Percentiles rank a stretch among this genome's conserved stretches.
These are phyloP conservation scores for Scleropages formosus DNA, from an alignment of 2,797 vertebrate species.

Conservation along the genomic window DNA sequence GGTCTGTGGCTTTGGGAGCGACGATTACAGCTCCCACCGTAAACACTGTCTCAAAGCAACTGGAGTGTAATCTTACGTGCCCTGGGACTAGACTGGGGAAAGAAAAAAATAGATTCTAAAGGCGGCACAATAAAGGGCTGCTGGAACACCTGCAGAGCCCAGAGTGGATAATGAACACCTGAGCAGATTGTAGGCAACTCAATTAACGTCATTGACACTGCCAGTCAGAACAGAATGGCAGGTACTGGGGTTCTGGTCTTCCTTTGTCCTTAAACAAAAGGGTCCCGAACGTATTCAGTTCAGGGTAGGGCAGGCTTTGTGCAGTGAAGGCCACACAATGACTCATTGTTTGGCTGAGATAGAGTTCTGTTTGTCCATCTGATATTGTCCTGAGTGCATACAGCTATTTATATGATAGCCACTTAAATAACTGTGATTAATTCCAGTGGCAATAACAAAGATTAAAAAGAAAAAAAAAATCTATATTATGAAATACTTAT, in stretches of 20 bases:
- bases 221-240: slow-evolving; percentile 64
- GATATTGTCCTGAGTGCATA: slow-evolving; percentile 70
- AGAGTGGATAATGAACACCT: slow-evolving; percentile 73
- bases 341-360: slow-evolving; percentile 91
- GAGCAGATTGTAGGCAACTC: slow-evolving; percentile 77
- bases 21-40: slow-evolving; percentile 58
- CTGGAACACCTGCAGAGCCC: slow-evolving; percentile 67
- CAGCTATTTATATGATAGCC: slow-evolving; percentile 65
- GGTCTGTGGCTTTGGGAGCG: slow-evolving; percentile 53
- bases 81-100: slow-evolving; percentile 63
- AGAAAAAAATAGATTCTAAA: slow-evolving; percentile 64
- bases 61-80: slow-evolving; percentile 67
- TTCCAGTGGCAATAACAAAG: slow-evolving; percentile 51
- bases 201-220: slow-evolving; percentile 78
- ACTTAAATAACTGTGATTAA: slow-evolving; percentile 76
- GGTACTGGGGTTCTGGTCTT: slow-evolving; percentile 73
- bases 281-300: slow-evolving; percentile 75
- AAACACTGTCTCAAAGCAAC: slow-evolving; percentile 67
- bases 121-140: slow-evolving; percentile 55
- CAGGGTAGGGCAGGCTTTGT: slow-evolving; percentile 80
- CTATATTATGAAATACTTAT: slow-evolving; percentile 31
- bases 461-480: slow-evolving; percentile 32
- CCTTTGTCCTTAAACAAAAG: slow-evolving; percentile 85
- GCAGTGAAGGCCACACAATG: slow-evolving; percentile 80
- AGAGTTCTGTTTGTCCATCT: slow-evolving; percentile 77